A percentile compares a stretch with the other conserved stretches of the same genome.
Conservation (phyloP, 1,140 invertebrate genomes). For the Lepidurus apus region DNA sequence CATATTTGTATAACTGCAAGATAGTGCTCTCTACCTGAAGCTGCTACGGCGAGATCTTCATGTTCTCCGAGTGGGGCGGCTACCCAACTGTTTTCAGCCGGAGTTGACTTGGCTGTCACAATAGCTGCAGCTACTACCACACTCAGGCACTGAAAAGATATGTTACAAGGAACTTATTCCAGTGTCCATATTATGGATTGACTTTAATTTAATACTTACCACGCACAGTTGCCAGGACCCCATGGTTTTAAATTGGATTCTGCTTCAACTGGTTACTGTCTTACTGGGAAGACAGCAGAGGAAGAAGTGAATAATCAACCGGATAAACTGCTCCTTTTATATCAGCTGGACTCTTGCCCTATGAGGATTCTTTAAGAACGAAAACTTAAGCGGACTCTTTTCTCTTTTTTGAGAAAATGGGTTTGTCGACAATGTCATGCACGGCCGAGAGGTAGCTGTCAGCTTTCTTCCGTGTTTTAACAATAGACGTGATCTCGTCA, state of each 20-base stretch:
- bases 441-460: neutral
- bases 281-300: constrained; percentile 12
- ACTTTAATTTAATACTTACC: neutral
- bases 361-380: neutral
- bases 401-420: neutral
- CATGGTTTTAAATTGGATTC: neutral
- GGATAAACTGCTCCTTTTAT: neutral
- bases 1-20: neutral
- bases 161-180: neutral
- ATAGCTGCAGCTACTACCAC: constrained; percentile 6
- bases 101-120: constrained; percentile 9
- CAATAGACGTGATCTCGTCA: constrained; percentile 18
- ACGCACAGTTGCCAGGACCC: neutral
- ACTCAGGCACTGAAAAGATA: neutral
- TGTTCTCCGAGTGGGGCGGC: neutral
- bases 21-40: neutral
- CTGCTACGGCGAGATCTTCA: constrained; percentile 12
- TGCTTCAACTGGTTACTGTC: constrained; percentile 5
- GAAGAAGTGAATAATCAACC: neutral
- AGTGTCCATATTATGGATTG: neutral
- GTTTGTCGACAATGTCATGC: neutral
- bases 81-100: constrained; percentile 9
- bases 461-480: constrained; percentile 14
- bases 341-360: neutral
- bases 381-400: neutral